Evolutionary conservation across 2,888 invertebrate genomes (phyloP).

Genomic region (Spatulosminthurus flaviceps): DNA sequence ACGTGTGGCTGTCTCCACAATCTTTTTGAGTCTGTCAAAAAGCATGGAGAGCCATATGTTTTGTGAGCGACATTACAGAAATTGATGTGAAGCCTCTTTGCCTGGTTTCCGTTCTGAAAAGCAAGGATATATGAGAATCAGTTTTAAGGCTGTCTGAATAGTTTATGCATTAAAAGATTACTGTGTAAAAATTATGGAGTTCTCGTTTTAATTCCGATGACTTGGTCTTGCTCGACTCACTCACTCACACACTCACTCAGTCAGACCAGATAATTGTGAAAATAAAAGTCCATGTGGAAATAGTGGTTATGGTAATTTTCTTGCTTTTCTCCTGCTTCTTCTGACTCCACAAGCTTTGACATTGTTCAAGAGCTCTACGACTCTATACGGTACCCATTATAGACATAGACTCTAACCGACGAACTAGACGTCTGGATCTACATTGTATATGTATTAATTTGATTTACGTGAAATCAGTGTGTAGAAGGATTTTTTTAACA

Average conservation of each 20-base stretch:
- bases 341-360: neutral
- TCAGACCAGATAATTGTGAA: neutral
- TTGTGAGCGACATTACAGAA: neutral
- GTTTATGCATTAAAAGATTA: neutral
- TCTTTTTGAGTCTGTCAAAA: neutral
- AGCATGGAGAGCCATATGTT: neutral
- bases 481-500: neutral
- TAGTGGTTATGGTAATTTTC: conserved; percentile 13
- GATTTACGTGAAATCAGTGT: conserved; percentile 12
- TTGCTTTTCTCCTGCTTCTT: conserved; percentile 7
- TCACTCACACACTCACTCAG: too few relatives aligned
- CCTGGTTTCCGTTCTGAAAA: conserved; percentile 13
- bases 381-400: too few relatives aligned
- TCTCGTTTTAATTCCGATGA: conserved; percentile 1
- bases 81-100: neutral
- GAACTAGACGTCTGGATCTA: neutral
- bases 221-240: conserved; percentile 11
- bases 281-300: conserved; percentile 6
- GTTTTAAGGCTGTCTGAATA: neutral
- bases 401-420: neutral
- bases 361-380: neutral
- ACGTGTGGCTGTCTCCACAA: neutral
- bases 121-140: neutral
- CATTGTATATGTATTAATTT: neutral
- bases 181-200: neutral